Evolutionary conservation across 2,797 vertebrate genomes (phyloP).

Genomic region (Potorous gilbertii): DNA sequence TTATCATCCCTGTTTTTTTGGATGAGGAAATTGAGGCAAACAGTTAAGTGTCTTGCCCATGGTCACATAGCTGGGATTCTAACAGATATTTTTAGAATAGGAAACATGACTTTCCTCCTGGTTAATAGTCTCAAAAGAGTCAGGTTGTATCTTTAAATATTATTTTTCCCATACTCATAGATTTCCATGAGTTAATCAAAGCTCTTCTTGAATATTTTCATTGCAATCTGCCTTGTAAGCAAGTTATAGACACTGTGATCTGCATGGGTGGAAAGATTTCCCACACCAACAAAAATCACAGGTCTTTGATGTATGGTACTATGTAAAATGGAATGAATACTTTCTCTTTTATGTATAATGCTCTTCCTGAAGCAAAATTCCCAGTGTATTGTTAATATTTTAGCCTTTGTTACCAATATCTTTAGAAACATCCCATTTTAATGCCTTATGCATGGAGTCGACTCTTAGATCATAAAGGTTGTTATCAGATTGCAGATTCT

Average conservation of each 20-base stretch:
- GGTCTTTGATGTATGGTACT: neutral
- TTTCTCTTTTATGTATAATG: neutral
- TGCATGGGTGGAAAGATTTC: neutral
- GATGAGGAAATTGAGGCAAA: neutral
- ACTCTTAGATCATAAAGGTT: neutral
- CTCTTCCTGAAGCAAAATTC: neutral
- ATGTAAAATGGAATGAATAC: neutral
- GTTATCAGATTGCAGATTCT: neutral
- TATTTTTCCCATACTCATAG: neutral
- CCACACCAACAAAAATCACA: neutral
- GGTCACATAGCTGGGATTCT: neutral
- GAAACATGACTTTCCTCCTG: neutral
- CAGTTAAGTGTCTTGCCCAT: neutral
- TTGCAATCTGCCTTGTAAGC: neutral
- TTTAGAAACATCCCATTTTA: neutral
- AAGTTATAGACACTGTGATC: neutral
- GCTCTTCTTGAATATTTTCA: slow-evolving; percentile 14
- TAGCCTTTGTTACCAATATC: neutral
- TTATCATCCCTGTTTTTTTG: neutral
- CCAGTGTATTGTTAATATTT: neutral
- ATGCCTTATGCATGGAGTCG: neutral
- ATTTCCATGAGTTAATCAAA: neutral
- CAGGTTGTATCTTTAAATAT: neutral
- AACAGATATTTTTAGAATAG: neutral
- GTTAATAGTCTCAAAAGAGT: neutral